phyloP scores from a whole-genome alignment of 2,113 vertebrate species.

The Cacatua alba region DNA sequence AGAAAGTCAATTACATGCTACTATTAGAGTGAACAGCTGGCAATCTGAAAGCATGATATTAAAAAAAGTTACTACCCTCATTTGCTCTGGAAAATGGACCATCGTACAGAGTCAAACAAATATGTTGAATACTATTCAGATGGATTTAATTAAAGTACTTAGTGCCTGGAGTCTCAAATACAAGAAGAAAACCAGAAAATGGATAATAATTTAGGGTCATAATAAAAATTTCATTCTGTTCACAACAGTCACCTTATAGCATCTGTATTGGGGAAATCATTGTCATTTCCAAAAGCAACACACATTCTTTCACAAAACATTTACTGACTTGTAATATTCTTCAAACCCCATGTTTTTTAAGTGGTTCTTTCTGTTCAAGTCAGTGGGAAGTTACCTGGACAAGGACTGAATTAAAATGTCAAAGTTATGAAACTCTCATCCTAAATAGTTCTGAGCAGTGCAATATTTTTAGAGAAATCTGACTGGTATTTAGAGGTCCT shows the following conservation, averaged over 20 bases:
- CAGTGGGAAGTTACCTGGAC: not conserved
- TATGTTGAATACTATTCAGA: not conserved
- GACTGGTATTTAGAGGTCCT: not conserved
- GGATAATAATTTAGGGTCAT: not conserved
- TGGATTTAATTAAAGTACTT: not conserved
- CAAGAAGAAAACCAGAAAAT: not conserved
- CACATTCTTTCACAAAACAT: not conserved
- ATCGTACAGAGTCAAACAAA: constrained; percentile 11
- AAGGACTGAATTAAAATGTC: not conserved
- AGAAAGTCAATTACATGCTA: constrained; percentile 43
- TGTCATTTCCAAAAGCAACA: not conserved
- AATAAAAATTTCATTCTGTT: constrained; percentile 14
- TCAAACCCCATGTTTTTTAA: not conserved
- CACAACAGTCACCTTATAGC: not conserved
- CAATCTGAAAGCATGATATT: constrained; percentile 28
- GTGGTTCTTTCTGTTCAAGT: not conserved
- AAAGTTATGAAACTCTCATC: not conserved
- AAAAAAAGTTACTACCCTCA: constrained; percentile 44
- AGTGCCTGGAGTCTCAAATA: constrained; percentile 14
- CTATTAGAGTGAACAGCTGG: not conserved
- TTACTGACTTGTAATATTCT: not conserved
- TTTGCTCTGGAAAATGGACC: constrained; percentile 19
- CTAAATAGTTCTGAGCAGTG: not conserved
- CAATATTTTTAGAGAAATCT: not conserved
- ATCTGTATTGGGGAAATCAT: not conserved